Conservation (phyloP, 2,888 invertebrate genomes). For the Pristionchus exspectatus region DNA sequence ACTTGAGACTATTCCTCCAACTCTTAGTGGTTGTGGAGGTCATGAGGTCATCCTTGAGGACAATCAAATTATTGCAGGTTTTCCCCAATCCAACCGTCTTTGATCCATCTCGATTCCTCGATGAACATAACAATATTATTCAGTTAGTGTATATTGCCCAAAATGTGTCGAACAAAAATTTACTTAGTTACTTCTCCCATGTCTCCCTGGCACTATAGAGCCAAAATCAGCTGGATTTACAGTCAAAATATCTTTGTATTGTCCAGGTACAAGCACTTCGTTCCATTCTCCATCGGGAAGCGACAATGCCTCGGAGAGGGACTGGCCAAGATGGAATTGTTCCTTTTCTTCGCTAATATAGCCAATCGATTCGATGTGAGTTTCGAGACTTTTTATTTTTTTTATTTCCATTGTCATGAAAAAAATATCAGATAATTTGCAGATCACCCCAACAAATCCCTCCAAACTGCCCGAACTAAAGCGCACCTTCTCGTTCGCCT, state of each 20-base stretch:
- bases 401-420: neutral
- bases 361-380: slow-evolving; percentile 61
- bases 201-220: too few relatives aligned
- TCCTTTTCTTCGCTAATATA: slow-evolving; percentile 62
- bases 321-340: slow-evolving; percentile 62
- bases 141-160: neutral
- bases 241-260: too few relatives aligned
- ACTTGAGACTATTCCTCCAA: too few relatives aligned
- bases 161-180: neutral
- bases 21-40: too few relatives aligned
- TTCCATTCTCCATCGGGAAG: slow-evolving; percentile 65
- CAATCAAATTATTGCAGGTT: slow-evolving; percentile 52
- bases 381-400: neutral
- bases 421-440: neutral
- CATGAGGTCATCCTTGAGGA: neutral
- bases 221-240: too few relatives aligned
- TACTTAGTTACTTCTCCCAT: too few relatives aligned
- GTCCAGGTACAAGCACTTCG: slow-evolving; percentile 41
- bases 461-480: slow-evolving; percentile 16
- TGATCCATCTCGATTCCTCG: slow-evolving; percentile 58
- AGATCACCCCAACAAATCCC: slow-evolving; percentile 7
- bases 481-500: neutral
- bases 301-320: slow-evolving; percentile 66
- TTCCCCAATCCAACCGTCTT: slow-evolving; percentile 62
- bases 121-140: slow-evolving; percentile 50